phyloP scores from a whole-genome alignment of 2,113 vertebrate species.

The Papio anubis region DNA sequence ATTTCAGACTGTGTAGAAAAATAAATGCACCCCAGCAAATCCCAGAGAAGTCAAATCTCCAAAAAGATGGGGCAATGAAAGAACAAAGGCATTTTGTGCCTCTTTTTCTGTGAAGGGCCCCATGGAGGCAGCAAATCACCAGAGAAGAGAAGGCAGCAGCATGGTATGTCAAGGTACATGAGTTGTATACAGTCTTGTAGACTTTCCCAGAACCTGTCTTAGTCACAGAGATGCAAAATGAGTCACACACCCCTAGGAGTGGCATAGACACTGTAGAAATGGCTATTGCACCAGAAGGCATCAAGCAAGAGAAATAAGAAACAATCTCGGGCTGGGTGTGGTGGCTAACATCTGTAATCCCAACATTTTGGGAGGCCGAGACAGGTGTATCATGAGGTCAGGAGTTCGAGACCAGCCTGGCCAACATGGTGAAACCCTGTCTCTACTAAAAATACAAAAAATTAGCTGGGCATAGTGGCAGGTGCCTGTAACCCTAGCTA shows the following conservation, averaged over 20 bases:
- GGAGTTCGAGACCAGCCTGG: too few species aligned
- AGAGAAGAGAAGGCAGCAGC: neutral
- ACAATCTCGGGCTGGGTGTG: too few species aligned
- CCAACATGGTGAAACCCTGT: too few species aligned
- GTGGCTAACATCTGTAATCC: too few species aligned
- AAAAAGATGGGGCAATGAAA: neutral
- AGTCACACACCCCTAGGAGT: fast-evolving
- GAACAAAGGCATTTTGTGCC: fast-evolving
- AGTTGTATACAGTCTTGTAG: neutral
- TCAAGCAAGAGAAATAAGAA: neutral
- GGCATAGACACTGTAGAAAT: neutral
- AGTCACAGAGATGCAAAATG: neutral
- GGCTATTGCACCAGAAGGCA: neutral
- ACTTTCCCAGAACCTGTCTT: neutral
- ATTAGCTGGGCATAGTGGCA: too few species aligned
- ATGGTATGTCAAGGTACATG: fast-evolving
- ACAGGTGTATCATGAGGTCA: too few species aligned
- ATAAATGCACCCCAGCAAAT: neutral
- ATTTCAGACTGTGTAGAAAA: neutral
- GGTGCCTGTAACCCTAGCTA: too few species aligned
- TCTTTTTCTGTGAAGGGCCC: neutral
- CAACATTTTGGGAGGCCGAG: too few species aligned
- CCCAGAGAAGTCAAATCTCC: neutral
- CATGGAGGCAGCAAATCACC: too few species aligned
- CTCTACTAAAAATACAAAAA: too few species aligned